Evolutionary conservation across 2,113 vertebrate species (phyloP).

Genomic region (Eidolon helvum): DNA sequence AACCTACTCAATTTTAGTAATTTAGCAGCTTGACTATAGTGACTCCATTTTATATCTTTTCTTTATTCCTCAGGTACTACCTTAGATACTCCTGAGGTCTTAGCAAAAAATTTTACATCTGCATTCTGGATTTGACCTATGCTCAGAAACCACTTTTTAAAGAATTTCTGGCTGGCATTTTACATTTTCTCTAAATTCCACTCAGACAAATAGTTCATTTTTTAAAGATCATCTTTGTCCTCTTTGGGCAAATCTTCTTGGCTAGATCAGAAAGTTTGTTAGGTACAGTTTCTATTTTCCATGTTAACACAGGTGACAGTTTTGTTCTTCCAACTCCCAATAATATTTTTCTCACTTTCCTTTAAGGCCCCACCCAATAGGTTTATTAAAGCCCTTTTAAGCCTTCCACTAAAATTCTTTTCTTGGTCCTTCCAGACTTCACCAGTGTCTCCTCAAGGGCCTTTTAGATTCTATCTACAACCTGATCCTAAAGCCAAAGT

Average conservation of each 20-base stretch:
- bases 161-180: constrained; percentile 31
- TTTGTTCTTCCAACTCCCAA: neutral
- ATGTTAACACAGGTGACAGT: neutral
- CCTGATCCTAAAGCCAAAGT: neutral
- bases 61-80: neutral
- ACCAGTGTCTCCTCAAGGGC: neutral
- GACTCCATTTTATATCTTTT: neutral
- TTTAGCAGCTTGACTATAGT: neutral
- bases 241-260: neutral
- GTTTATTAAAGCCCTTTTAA: constrained; percentile 23
- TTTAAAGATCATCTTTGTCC: neutral
- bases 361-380: neutral
- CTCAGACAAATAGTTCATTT: constrained; percentile 15
- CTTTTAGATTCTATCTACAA: neutral
- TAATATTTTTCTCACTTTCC: neutral
- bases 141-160: constrained; percentile 21
- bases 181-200: constrained; percentile 32
- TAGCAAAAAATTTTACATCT: constrained; percentile 1
- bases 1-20: neutral
- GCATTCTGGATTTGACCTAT: neutral
- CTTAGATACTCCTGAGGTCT: constrained; percentile 4
- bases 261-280: neutral
- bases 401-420: neutral
- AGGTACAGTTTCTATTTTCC: neutral
- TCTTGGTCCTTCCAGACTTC: constrained; percentile 28